phyloP scores from a whole-genome alignment of 2,797 vertebrate genomes.

The Iguana delicatissima region DNA sequence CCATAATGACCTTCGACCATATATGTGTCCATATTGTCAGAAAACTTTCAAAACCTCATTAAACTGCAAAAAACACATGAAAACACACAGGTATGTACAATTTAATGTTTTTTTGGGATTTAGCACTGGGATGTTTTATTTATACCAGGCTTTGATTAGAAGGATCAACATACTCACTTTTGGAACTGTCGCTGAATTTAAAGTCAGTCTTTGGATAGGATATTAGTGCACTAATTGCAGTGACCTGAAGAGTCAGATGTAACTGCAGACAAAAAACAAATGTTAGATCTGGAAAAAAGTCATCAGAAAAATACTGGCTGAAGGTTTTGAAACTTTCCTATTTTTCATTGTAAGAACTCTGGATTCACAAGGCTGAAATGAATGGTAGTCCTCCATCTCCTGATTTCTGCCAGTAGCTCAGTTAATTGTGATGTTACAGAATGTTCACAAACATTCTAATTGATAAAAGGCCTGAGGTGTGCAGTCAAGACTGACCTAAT shows the following conservation, averaged over 20 bases:
- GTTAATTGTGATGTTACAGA: not conserved
- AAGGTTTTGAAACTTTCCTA: not conserved
- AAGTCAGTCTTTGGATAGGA: not conserved
- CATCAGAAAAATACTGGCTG: not conserved
- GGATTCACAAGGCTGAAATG: not conserved
- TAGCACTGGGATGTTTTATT: conserved; percentile 20
- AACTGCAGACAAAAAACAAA: not conserved
- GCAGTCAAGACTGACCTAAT: too few relatives aligned
- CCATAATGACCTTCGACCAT: conserved; percentile 95
- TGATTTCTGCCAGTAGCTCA: not conserved
- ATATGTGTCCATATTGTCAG: conserved; percentile 99
- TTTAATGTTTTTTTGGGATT: not conserved
- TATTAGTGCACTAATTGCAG: not conserved
- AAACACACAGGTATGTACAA: conserved; percentile 91
- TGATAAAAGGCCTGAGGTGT: not conserved
- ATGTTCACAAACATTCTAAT: not conserved
- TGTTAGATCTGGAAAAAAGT: not conserved
- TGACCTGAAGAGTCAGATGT: not conserved
- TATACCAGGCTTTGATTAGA: not conserved
- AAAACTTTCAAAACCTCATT: conserved; percentile 98
- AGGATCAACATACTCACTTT: not conserved
- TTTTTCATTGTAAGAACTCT: not conserved
- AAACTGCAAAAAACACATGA: conserved; percentile 99
- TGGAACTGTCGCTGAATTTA: conserved; percentile 1
- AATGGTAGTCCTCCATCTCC: not conserved